Evolutionary conservation across 2,113 vertebrate genomes (phyloP), one percentile per base, ranked within the genome.

Genomic region (Megaptera novaeangliae): DNA sequence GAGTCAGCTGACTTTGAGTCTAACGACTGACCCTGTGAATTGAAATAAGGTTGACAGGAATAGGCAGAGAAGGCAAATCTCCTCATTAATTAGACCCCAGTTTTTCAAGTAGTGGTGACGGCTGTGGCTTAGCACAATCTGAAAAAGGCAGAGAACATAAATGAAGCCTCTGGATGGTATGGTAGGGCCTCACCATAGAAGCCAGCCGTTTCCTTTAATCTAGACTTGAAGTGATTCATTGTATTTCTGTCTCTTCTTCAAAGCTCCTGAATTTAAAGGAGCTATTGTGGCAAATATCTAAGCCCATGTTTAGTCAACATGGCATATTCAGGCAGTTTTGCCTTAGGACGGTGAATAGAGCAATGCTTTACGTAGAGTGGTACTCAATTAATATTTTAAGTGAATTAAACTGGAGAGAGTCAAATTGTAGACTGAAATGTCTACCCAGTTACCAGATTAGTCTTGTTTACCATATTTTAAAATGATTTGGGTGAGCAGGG

Each of bases 21-120:
- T 96, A 97, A 97, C 94, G 88, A 97, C 91, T 59, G 3, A 97
- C 95, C 94, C 95, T 8, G 4, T 97, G 98, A 98, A 97, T 91
- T 96, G 97, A 94, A 71, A 23, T 97, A 96, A 98, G 95, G 75
- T 96, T 98, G 96, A 97, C 97, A 97, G 96, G 75, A 95, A 98
- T 92, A 96, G 97, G 86, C 81, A 98, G 98, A 96, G 95, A 96
- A 96, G 95, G 36, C 74, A 96, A 96, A 97, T 83, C 96, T 98
- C 14, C 2, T 96, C 49, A 27, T 97, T 98, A 98, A 97, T 94
- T 44, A 86, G 94, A 95, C 88, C 0, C 49, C 8, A 57, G 27
- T 75, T 81, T 98, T 98, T 97, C 97, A 83, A 97, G 96, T 46
- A 93, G 96, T 55, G 9, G 59, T 93, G 80, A 82, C 0, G 85